A percentile compares a stretch with the other conserved stretches of the same genome.
Conservation (phyloP, 2,888 invertebrate species). For the Diaprepes abbreviatus region DNA sequence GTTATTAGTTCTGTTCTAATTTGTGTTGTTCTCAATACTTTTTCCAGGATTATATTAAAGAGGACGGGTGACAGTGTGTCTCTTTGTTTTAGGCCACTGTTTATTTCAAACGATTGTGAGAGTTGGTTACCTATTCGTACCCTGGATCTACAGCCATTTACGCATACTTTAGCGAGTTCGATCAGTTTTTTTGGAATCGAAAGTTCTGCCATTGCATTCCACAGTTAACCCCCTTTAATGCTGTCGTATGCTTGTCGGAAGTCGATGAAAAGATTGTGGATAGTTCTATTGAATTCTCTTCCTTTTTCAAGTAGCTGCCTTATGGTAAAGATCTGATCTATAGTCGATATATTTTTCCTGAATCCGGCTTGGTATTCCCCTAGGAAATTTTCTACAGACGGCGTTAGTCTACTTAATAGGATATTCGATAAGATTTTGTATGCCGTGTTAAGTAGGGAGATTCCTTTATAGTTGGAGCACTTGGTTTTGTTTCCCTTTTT, state of each 20-base stretch:
- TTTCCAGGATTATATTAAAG: too few species aligned
- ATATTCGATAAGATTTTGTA: background rate
- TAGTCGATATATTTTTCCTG: background rate
- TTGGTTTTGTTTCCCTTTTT: background rate
- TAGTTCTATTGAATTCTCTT: slow-evolving; percentile 7
- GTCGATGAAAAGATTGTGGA: slow-evolving; percentile 11
- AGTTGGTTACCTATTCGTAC: too few species aligned
- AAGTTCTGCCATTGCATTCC: background rate
- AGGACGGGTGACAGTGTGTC: too few species aligned
- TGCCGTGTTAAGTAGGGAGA: background rate
- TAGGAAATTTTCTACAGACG: background rate
- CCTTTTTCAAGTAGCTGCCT: slow-evolving; percentile 10
- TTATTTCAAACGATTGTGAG: too few species aligned
- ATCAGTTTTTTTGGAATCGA: background rate
- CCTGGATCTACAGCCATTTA: too few species aligned
- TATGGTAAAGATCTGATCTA: background rate
- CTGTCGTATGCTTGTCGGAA: background rate
- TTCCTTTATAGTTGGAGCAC: too few species aligned
- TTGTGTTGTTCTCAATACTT: too few species aligned
- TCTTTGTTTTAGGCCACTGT: too few species aligned
- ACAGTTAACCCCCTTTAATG: too few species aligned
- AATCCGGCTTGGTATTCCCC: background rate
- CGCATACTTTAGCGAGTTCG: too few species aligned
- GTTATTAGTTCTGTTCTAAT: background rate
- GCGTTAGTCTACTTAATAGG: background rate